Evolutionary conservation across 2,888 invertebrate genomes (phyloP), one percentile per base, ranked within the genome.

Genomic region (Dryococelus australis): DNA sequence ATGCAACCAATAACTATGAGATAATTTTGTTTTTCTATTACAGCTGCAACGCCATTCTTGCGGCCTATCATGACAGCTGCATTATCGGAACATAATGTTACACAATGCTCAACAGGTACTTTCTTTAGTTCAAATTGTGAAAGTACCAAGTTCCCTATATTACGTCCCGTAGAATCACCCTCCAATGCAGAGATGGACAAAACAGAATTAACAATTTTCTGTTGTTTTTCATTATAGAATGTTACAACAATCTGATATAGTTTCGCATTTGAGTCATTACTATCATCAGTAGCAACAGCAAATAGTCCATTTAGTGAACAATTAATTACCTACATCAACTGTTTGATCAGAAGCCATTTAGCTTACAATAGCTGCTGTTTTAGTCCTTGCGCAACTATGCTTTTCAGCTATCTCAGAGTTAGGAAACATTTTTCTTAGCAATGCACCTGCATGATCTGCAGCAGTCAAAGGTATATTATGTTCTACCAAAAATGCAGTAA

Each of bases 111-210:
- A 79, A 79, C 24, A 26, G 8, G 79, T 79, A 79, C 79, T 79
- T 79, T 79, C 79, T 79, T 79, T 8, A 16, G 20, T 79, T 79
- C 79, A 79, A 79, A 79, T 16, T 79, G 79, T 79, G 79, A 79
- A 10, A 79, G 79, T 16, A 79, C 79, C 16, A 79, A 79, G 27
- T 79, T 79, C 9, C 79, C 79, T 79, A 79, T 79, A 79, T 79
- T 79, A 24, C 79, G 16, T 79, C 79, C 79, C 9, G 79, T 79
- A 79, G 79, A 79, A 79, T 79, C 79, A 79, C 79, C 79, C n/a
- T n/a, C n/a, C 20, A 79, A 79, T 79, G 79, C 20, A 79, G 79
- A 16, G 20, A 47, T 79, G 79, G 27, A 79, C 24, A 79, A 27
- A 79, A 79, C 9, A 79, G 79, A 8, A 79, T 79, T 79, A 26